Percentiles rank a stretch among this genome's conserved stretches.
Evolutionary conservation across 2,797 vertebrate genomes (phyloP).

Genomic region (Sylvia borin): DNA sequence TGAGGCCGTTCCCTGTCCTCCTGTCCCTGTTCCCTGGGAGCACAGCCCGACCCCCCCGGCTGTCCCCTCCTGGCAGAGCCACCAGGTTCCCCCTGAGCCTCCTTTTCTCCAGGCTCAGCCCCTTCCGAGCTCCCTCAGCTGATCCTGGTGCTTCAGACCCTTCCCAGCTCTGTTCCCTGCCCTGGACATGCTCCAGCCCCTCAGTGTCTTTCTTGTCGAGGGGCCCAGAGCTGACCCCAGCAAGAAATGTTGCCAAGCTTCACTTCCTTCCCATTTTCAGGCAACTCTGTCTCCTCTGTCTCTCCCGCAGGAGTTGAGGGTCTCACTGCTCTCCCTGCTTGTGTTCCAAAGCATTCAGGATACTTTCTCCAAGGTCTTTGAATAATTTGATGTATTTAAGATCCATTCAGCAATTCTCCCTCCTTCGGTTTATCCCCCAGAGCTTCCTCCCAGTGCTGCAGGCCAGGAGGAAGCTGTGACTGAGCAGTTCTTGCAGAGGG

Average conservation of each 20-base stretch:
- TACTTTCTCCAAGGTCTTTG: not conserved
- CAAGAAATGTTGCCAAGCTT: not conserved
- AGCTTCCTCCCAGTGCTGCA: not conserved
- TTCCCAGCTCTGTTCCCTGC: fast-evolving
- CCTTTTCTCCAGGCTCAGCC: not conserved
- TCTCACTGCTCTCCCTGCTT: not conserved
- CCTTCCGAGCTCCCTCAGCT: not conserved
- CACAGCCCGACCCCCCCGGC: fast-evolving
- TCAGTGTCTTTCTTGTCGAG: not conserved
- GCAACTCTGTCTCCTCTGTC: not conserved
- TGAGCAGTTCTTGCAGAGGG: not conserved
- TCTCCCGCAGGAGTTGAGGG: not conserved
- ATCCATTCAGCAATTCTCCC: not conserved
- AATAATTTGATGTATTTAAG: too few species aligned
- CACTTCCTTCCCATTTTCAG: not conserved
- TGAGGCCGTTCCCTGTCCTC: fast-evolving
- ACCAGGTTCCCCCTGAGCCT: not conserved
- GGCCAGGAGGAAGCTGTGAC: not conserved
- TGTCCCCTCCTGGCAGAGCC: not conserved
- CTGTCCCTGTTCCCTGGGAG: not conserved
- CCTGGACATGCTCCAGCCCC: not conserved
- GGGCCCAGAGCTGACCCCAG: not conserved
- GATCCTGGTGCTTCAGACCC: fast-evolving
- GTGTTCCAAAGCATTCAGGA: not conserved
- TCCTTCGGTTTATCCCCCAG: not conserved